Percentiles rank a stretch among this genome's conserved stretches.
Conservation (phyloP, 2,113 vertebrate genomes). For the Acanthisitta chloris region DNA sequence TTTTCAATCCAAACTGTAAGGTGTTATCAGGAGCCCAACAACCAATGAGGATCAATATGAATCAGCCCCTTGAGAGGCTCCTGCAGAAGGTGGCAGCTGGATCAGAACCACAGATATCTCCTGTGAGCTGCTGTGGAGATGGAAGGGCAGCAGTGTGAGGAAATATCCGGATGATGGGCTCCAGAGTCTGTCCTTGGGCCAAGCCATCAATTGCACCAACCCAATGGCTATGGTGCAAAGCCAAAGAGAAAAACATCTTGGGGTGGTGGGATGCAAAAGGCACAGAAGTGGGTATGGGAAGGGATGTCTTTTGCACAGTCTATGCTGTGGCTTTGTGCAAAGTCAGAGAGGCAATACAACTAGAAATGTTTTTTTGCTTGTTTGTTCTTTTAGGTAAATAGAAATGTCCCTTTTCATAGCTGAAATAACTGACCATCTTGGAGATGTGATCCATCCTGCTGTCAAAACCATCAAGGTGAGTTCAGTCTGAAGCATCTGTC, state of each 20-base stretch:
- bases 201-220: background rate
- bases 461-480: background rate
- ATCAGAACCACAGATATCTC: background rate
- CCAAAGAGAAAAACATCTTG: background rate
- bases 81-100: background rate
- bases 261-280: background rate
- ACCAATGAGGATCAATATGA: background rate
- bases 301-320: background rate
- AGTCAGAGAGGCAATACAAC: background rate
- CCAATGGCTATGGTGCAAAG: background rate
- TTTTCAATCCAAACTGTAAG: background rate
- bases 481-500: background rate
- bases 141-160: background rate
- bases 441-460: background rate
- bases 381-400: background rate
- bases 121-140: background rate
- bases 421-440: background rate
- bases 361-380: background rate
- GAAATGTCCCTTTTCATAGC: background rate
- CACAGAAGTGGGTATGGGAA: accelerated
- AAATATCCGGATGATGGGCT: background rate
- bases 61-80: background rate
- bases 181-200: background rate
- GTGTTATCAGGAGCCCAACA: background rate
- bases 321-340: background rate